phyloP scores from a whole-genome alignment of 2,797 vertebrate species.

The Pipistrellus nathusii region DNA sequence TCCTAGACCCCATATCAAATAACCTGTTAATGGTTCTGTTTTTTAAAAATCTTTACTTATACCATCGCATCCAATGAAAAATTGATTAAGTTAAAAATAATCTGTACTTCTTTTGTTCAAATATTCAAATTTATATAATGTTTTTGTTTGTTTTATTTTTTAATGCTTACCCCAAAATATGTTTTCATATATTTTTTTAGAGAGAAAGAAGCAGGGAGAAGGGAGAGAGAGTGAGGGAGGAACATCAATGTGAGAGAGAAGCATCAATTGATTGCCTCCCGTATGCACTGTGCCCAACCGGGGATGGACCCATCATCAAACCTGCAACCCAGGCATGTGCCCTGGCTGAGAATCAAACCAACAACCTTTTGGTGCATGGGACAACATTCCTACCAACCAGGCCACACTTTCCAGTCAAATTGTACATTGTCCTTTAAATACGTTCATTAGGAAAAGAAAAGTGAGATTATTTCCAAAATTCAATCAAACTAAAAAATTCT shows the following conservation, averaged over 20 bases:
- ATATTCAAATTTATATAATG: not conserved
- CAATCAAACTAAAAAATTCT: conserved; percentile 9
- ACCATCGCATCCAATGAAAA: not conserved
- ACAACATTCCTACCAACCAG: not conserved
- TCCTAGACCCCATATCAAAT: not conserved
- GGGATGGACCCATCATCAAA: not conserved
- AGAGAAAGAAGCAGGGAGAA: not conserved
- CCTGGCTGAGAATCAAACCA: not conserved
- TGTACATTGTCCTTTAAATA: not conserved
- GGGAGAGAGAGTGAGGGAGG: not conserved
- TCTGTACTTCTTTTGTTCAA: conserved; percentile 13
- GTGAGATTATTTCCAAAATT: not conserved
- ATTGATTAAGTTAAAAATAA: not conserved
- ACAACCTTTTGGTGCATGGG: not conserved
- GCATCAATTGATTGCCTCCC: not conserved
- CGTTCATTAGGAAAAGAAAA: conserved; percentile 13
- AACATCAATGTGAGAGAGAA: not conserved
- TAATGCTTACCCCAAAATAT: not conserved
- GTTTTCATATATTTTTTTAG: not conserved
- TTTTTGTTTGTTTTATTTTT: not conserved
- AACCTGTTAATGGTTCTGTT: not conserved
- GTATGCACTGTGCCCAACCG: not conserved
- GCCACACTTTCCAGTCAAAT: not conserved
- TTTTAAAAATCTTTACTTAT: not conserved
- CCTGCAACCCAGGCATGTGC: not conserved